Percentiles rank a stretch among this genome's conserved stretches.
phyloP scores from a whole-genome alignment of 2,888 invertebrate genomes.

The Lithodes maja region DNA sequence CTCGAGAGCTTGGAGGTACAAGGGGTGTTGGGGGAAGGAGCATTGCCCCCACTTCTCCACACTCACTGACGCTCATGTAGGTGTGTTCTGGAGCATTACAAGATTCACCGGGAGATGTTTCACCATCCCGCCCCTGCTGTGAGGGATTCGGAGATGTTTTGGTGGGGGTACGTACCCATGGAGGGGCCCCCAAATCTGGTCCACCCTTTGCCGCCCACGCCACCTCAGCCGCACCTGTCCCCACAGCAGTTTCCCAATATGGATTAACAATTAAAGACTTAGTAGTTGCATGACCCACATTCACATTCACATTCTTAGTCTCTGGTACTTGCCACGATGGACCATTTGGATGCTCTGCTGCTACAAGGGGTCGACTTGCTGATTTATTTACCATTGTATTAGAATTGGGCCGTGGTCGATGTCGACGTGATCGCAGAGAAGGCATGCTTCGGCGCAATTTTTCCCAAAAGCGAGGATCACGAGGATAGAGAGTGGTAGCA shows the following conservation, averaged over 20 bases:
- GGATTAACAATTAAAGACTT: conserved; percentile 69
- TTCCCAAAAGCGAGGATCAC: conserved; percentile 95
- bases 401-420: not conserved
- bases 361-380: conserved; percentile 58
- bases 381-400: conserved; percentile 52
- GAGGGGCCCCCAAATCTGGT: conserved; percentile 61
- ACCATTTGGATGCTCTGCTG: conserved; percentile 43
- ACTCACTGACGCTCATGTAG: conserved; percentile 70
- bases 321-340: conserved; percentile 51
- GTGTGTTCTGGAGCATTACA: conserved; percentile 61
- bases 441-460: conserved; percentile 90
- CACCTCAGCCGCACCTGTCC: conserved; percentile 45
- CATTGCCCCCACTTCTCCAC: conserved; percentile 50
- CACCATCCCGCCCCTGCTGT: conserved; percentile 10
- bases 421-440: conserved; percentile 76
- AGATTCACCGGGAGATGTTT: conserved; percentile 11
- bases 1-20: conserved; percentile 9
- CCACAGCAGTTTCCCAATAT: conserved; percentile 70
- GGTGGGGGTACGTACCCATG: conserved; percentile 57
- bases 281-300: conserved; percentile 22
- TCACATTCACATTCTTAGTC: conserved; percentile 37
- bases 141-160: conserved; percentile 46
- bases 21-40: conserved; percentile 32
- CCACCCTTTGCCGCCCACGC: conserved; percentile 33
- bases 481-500: conserved; percentile 88